These are phyloP conservation scores for Hystrix cristata DNA, from an alignment of 2,113 vertebrate species.

Conservation along the genomic window DNA sequence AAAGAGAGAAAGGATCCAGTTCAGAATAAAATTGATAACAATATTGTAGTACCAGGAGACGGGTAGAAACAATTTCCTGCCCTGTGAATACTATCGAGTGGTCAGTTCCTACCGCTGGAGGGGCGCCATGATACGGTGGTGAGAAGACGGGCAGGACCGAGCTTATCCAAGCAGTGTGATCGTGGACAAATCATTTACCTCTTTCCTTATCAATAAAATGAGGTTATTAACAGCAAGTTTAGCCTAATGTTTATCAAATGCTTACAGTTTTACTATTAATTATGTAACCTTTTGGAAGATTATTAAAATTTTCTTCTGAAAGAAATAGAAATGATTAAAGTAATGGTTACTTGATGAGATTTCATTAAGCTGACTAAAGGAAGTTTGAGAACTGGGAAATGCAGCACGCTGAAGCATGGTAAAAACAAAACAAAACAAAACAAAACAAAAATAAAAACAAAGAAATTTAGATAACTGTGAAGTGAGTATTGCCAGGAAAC, in stretches of 20 bases:
- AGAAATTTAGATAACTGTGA: background rate
- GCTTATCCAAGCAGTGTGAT: background rate
- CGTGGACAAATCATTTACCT: background rate
- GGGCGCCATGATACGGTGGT: accelerated
- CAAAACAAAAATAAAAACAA: no score
- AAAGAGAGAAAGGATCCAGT: background rate
- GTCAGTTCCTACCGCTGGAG: background rate
- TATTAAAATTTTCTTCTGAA: background rate
- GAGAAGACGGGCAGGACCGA: background rate
- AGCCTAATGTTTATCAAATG: background rate
- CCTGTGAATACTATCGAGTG: background rate
- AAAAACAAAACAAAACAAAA: background rate
- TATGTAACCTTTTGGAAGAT: background rate
- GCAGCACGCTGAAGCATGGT: background rate
- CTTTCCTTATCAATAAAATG: background rate
- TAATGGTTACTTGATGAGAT: background rate
- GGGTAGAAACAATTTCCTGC: background rate
- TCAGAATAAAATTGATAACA: background rate
- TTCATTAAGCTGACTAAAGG: background rate
- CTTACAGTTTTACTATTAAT: background rate
- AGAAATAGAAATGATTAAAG: background rate
- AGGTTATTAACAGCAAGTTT: background rate
- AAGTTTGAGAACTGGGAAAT: background rate
- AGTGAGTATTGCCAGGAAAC: background rate
- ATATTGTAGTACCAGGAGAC: background rate